Conservation (phyloP, 2,113 vertebrate genomes). For the Dolichallabes microphthalmus region DNA sequence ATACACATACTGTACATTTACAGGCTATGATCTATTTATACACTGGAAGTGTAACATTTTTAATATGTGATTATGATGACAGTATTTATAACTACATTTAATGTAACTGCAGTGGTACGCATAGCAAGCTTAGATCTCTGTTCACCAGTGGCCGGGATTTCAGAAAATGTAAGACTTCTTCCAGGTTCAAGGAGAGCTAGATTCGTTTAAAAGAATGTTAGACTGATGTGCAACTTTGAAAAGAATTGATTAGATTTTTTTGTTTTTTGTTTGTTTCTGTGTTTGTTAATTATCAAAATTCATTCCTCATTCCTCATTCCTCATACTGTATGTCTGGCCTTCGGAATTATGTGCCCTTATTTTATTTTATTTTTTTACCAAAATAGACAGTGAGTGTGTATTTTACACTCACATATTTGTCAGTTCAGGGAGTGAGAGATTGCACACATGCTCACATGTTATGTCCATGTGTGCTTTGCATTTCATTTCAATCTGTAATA, state of each 20-base stretch:
- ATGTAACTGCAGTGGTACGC: neutral
- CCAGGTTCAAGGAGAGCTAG: neutral
- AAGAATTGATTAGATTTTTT: neutral
- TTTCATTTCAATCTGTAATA: neutral
- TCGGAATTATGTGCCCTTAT: neutral
- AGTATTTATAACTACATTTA: neutral
- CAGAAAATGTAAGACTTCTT: neutral
- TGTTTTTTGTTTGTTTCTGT: neutral
- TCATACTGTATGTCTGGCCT: neutral
- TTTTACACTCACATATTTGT: neutral
- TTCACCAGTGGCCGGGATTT: neutral
- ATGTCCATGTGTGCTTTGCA: neutral
- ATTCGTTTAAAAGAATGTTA: neutral
- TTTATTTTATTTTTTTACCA: neutral
- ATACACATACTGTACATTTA: neutral
- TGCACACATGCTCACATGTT: neutral
- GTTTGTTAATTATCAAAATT: neutral
- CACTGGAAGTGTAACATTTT: neutral
- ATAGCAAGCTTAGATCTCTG: neutral
- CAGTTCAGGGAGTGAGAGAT: neutral
- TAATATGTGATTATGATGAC: neutral
- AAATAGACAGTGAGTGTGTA: neutral
- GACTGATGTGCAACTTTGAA: neutral
- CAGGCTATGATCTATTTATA: neutral
- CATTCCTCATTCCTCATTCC: neutral